A percentile compares a stretch with the other conserved stretches of the same genome.
Conservation (phyloP, 2,888 invertebrate genomes). For the Mythimna vitellina region DNA sequence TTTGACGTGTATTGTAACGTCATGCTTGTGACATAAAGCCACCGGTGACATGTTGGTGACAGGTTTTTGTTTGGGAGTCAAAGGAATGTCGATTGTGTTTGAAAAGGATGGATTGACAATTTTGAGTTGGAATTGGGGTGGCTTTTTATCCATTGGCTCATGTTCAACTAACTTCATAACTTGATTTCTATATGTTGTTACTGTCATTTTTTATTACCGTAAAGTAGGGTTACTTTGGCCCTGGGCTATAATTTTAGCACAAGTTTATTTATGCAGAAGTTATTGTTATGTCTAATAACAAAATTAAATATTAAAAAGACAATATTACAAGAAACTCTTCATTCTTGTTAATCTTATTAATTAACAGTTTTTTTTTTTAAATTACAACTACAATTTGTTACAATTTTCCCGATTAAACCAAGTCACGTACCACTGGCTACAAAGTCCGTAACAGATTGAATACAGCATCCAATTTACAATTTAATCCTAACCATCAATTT, state of each 20-base stretch:
- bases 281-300: too few relatives aligned
- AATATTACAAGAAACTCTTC: too few relatives aligned
- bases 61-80: slow-evolving; percentile 23
- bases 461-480: slow-evolving; percentile 6
- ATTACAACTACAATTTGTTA: background rate
- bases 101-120: background rate
- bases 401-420: background rate
- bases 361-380: background rate
- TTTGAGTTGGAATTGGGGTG: background rate
- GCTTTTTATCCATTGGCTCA: background rate
- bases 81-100: slow-evolving; percentile 8
- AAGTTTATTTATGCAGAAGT: too few relatives aligned
- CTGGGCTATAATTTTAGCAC: too few relatives aligned
- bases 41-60: slow-evolving; percentile 12
- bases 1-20: slow-evolving; percentile 31
- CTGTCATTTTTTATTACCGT: too few relatives aligned
- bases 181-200: too few relatives aligned
- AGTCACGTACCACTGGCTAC: background rate
- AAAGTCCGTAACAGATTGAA: slow-evolving; percentile 11
- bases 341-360: too few relatives aligned
- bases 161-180: background rate
- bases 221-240: too few relatives aligned
- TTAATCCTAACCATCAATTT: slow-evolving; percentile 8
- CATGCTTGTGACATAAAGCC: slow-evolving; percentile 22
- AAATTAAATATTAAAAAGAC: too few relatives aligned